Conservation (phyloP, 1,140 invertebrate species). For the Pseudomyrmex sp. region DNA sequence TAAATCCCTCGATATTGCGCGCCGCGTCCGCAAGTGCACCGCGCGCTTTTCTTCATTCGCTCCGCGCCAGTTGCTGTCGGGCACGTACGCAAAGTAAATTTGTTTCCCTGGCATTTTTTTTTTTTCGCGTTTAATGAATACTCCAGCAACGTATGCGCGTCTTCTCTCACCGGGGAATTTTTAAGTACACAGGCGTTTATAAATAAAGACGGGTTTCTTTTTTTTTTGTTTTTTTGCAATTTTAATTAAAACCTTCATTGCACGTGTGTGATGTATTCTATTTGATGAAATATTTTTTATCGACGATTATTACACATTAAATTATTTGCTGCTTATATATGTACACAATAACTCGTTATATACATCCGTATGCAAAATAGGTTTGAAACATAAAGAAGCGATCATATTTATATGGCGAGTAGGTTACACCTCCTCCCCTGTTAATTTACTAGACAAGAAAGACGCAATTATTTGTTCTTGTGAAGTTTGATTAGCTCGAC, state of each 20-base stretch:
- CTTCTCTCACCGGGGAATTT: no score
- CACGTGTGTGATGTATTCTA: neutral
- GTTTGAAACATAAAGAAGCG: constrained; percentile 2
- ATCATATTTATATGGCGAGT: constrained; percentile 22
- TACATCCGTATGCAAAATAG: constrained; percentile 14
- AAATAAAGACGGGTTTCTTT: neutral
- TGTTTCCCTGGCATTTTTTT: constrained; percentile 30
- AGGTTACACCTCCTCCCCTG: neutral
- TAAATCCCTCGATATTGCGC: constrained; percentile 51
- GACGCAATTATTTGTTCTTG: constrained; percentile 51
- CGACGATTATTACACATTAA: neutral
- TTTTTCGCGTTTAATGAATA: constrained; percentile 32
- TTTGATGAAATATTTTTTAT: neutral
- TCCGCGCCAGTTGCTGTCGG: constrained; percentile 41
- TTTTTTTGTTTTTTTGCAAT: constrained; percentile 3
- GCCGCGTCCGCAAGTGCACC: constrained; percentile 29
- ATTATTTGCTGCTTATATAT: neutral
- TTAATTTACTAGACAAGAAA: constrained; percentile 39
- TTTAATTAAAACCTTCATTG: neutral
- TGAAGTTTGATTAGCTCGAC: constrained; percentile 47
- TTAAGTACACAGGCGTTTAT: neutral
- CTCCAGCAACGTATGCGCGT: neutral
- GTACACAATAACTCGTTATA: neutral
- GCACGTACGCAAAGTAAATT: constrained; percentile 20
- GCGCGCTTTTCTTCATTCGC: constrained; percentile 50